Evolutionary conservation across 2,113 vertebrate species (phyloP).

Genomic region (Gavialis gangeticus): DNA sequence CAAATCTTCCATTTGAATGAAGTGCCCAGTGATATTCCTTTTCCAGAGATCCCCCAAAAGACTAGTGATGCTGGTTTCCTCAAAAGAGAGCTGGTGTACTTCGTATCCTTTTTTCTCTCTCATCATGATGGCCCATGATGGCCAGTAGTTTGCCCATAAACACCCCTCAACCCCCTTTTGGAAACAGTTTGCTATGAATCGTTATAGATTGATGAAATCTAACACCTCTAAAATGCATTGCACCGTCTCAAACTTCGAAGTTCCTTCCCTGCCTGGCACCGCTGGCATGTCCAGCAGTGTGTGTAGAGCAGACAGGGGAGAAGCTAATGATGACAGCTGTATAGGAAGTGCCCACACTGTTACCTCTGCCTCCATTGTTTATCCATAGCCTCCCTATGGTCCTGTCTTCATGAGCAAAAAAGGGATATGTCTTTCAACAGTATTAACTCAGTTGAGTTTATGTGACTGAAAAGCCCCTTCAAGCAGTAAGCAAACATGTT

Average conservation of each 20-base stretch:
- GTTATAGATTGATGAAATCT: rapidly evolving
- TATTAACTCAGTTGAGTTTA: background rate
- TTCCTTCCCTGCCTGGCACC: background rate
- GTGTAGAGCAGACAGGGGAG: background rate
- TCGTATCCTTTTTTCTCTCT: too few relatives aligned
- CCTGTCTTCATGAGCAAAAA: background rate
- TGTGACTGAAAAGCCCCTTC: rapidly evolving
- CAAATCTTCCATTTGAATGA: background rate
- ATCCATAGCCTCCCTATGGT: background rate
- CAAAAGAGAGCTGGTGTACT: background rate
- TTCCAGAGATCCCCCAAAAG: background rate
- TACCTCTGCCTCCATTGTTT: background rate
- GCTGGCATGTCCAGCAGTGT: background rate
- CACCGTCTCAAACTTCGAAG: background rate
- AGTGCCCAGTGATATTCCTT: background rate
- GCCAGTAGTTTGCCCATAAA: background rate
- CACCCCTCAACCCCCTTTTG: background rate
- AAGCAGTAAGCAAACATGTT: background rate
- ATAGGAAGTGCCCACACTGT: background rate
- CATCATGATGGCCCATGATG: too few relatives aligned
- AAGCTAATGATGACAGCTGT: background rate
- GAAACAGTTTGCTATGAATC: background rate
- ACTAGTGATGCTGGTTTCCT: background rate
- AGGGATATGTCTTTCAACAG: background rate
- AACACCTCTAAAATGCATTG: background rate